Conservation (phyloP, 2,888 invertebrate genomes). For the Abrostola tripartita region DNA sequence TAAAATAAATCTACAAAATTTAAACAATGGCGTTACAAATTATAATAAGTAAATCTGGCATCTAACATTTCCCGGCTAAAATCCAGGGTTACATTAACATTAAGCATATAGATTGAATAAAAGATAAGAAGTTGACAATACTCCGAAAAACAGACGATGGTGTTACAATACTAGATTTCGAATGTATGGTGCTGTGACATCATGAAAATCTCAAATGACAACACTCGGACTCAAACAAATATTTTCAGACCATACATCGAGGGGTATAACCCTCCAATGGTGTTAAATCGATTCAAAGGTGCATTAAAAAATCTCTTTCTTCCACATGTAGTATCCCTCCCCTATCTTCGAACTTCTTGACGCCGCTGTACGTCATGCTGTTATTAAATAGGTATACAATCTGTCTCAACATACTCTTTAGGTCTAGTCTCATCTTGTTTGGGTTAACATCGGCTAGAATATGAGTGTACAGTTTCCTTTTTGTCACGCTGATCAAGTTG, state of each 20-base stretch:
- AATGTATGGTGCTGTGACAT: not conserved
- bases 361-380: not conserved
- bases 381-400: not conserved
- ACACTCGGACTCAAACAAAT: not conserved
- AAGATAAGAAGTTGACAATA: not conserved
- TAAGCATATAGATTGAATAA: not conserved
- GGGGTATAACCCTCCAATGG: not conserved
- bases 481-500: not conserved
- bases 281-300: not conserved
- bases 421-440: not conserved
- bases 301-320: not conserved
- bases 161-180: not conserved
- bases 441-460: slow-evolving; percentile 6
- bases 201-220: not conserved
- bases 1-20: slow-evolving; percentile 4
- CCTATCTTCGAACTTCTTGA: not conserved
- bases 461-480: slow-evolving; percentile 1
- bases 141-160: not conserved
- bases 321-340: not conserved
- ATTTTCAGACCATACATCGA: not conserved
- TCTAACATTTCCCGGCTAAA: not conserved
- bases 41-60: not conserved
- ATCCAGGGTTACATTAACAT: not conserved
- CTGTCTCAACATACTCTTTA: not conserved
- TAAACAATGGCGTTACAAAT: not conserved